Evolutionary conservation across 2,797 vertebrate species (phyloP), one percentile per base, ranked within the genome.

Genomic region (Valencia hispanica): DNA sequence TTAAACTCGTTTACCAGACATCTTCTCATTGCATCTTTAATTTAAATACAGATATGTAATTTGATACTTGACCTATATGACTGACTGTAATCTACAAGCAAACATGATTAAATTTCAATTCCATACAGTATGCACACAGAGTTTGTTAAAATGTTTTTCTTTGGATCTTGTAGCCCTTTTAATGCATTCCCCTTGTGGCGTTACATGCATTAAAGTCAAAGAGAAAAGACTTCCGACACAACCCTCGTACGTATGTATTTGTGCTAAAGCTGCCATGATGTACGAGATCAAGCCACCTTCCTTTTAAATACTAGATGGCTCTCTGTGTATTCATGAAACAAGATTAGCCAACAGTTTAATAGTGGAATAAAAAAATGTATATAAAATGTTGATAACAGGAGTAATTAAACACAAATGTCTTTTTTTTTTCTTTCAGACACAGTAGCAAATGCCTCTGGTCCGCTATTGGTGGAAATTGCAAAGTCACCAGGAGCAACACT

Each of bases 391-490:
- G 34, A 41, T 39, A 66, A 12, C n/a, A 11, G 34, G 22, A 70
- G 22, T 22, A 5, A 51, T 51, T 34, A 34, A 61, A 61, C 9
- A 25, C 32, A 15, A 1, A 20, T 32, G 5, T 32, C 8, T 11
- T 48, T 71, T 73, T 74, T 47, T 68, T 30, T 30, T 11, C 12
- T 25, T 59, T 76, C 93, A 99, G 98, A 99, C 91, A 93, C 96
- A 0, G 95, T 97, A 84, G 93, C 96, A 2, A 97, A 96, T 10
- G 96, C 96, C n/a, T 97, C 97, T 0, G 98, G 98, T 30, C 98
- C 98, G 1, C 91, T 99, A 70, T 85, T 98, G 72, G 98, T 99
- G 88, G 98, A 99, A 91, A 98, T 99, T 50, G 96, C 95, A 65
- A 99, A 98, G 88, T 93, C 95, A 0, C 97, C 98, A 0, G 98